Conservation (phyloP, 2,888 invertebrate species). For the Meta bourneti region DNA sequence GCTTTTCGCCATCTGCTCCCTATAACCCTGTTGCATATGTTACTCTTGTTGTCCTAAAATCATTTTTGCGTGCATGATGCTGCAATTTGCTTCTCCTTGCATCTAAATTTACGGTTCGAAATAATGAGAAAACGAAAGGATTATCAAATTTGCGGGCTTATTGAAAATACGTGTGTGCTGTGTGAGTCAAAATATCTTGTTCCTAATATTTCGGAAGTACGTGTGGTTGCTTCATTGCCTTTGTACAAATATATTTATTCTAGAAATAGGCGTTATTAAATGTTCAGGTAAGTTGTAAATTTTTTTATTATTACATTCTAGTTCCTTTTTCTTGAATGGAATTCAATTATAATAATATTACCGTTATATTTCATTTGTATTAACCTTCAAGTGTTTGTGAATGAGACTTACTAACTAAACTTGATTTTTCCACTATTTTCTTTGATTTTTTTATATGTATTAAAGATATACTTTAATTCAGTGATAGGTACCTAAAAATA, state of each 20-base stretch:
- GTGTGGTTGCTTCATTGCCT: not conserved
- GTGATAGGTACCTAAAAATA: too few relatives aligned
- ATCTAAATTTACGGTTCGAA: not conserved
- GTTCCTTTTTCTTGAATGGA: too few relatives aligned
- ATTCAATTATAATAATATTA: too few relatives aligned
- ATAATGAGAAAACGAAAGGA: not conserved
- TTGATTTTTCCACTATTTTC: not conserved
- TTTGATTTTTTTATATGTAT: not conserved
- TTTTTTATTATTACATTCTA: not conserved
- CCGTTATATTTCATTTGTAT: not conserved
- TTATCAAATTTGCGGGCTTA: not conserved
- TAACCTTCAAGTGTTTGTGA: not conserved
- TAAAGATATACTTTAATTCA: too few relatives aligned
- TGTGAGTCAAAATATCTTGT: not conserved
- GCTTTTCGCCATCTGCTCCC: conserved; percentile 63
- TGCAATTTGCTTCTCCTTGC: conserved; percentile 1
- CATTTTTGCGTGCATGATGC: conserved; percentile 15
- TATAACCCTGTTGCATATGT: conserved; percentile 60
- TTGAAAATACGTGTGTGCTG: not conserved
- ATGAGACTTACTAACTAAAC: not conserved
- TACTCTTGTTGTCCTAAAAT: conserved; percentile 51
- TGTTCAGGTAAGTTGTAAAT: not conserved
- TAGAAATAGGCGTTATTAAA: too few relatives aligned
- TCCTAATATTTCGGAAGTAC: not conserved
- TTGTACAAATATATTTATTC: too few relatives aligned